Percentiles rank a stretch among this genome's conserved stretches.
phyloP scores from a whole-genome alignment of 2,888 invertebrate species.

The Drosophila melanosoma region DNA sequence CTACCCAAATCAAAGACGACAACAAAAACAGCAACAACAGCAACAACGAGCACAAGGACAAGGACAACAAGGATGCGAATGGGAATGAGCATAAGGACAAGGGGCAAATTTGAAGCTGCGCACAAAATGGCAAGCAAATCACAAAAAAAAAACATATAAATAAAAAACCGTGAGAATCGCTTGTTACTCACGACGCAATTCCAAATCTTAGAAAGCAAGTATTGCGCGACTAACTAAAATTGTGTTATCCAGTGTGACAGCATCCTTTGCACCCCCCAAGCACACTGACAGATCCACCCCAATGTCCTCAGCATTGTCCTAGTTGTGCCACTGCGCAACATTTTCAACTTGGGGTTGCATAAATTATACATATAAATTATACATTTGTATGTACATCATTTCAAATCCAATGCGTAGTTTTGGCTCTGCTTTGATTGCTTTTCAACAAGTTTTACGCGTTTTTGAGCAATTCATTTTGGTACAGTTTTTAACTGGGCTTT shows the following conservation, averaged over 20 bases:
- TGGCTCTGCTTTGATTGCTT: slow-evolving; percentile 49
- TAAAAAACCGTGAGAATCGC: slow-evolving; percentile 65
- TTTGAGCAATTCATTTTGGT: slow-evolving; percentile 59
- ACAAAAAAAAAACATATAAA: background rate
- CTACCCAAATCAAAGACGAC: slow-evolving; percentile 74
- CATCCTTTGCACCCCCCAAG: slow-evolving; percentile 27
- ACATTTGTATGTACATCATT: slow-evolving; percentile 1
- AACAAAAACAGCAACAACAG: slow-evolving; percentile 36
- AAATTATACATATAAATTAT: slow-evolving; percentile 70
- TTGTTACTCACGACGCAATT: slow-evolving; percentile 54
- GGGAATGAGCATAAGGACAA: slow-evolving; percentile 40
- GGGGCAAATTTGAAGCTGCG: slow-evolving; percentile 37
- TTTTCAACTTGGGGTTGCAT: slow-evolving; percentile 67
- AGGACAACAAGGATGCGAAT: slow-evolving; percentile 17
- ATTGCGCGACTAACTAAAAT: slow-evolving; percentile 43
- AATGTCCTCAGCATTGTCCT: slow-evolving; percentile 21
- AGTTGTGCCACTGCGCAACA: slow-evolving; percentile 28
- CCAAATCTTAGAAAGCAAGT: slow-evolving; percentile 24
- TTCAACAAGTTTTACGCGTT: slow-evolving; percentile 71
- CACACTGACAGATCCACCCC: slow-evolving; percentile 56
- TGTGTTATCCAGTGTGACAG: slow-evolving; percentile 54
- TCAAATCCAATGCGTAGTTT: slow-evolving; percentile 63
- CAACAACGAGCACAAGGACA: slow-evolving; percentile 47
- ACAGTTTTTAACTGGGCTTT: slow-evolving; percentile 58
- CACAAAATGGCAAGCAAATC: slow-evolving; percentile 45